phyloP scores from a whole-genome alignment of 1,140 invertebrate species.

The Drosophila biarmipes region DNA sequence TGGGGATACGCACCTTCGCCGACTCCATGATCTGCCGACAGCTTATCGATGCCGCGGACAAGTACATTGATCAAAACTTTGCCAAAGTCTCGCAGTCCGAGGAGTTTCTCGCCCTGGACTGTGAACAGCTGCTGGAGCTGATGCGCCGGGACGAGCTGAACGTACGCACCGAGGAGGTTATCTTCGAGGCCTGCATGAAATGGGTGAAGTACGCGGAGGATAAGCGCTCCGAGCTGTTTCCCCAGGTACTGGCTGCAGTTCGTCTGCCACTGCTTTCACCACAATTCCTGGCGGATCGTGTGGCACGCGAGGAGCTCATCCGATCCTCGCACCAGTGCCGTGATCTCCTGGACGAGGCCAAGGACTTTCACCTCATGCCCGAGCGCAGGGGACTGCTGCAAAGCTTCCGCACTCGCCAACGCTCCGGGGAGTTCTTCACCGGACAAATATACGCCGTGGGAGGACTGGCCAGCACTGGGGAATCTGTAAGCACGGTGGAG shows the following conservation, averaged over 20 bases:
- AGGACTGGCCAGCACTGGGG: slow-evolving; percentile 93
- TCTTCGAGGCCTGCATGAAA: slow-evolving; percentile 93
- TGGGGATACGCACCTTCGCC: slow-evolving; percentile 93
- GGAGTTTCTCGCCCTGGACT: slow-evolving; percentile 88
- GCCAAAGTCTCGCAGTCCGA: slow-evolving; percentile 91
- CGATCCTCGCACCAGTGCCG: slow-evolving; percentile 91
- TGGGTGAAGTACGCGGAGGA: slow-evolving; percentile 91
- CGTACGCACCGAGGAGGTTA: slow-evolving; percentile 89
- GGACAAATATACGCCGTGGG: slow-evolving; percentile 96
- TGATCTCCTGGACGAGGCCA: slow-evolving; percentile 93
- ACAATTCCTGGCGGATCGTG: slow-evolving; percentile 92
- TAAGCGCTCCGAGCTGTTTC: slow-evolving; percentile 87
- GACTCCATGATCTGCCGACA: slow-evolving; percentile 91
- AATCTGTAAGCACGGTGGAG: slow-evolving; percentile 95
- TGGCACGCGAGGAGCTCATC: slow-evolving; percentile 93
- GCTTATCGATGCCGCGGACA: slow-evolving; percentile 91
- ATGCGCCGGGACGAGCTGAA: slow-evolving; percentile 92
- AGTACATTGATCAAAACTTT: slow-evolving; percentile 94
- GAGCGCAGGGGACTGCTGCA: slow-evolving; percentile 90
- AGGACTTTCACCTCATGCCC: slow-evolving; percentile 94
- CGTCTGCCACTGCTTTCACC: slow-evolving; percentile 93
- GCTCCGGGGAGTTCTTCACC: slow-evolving; percentile 90
- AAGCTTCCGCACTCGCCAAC: slow-evolving; percentile 90
- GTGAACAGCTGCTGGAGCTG: slow-evolving; percentile 89
- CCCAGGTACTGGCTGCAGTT: slow-evolving; percentile 90